phyloP scores from a whole-genome alignment of 92 coral and sea anemone species.

The Palythoa heliodiscus region DNA sequence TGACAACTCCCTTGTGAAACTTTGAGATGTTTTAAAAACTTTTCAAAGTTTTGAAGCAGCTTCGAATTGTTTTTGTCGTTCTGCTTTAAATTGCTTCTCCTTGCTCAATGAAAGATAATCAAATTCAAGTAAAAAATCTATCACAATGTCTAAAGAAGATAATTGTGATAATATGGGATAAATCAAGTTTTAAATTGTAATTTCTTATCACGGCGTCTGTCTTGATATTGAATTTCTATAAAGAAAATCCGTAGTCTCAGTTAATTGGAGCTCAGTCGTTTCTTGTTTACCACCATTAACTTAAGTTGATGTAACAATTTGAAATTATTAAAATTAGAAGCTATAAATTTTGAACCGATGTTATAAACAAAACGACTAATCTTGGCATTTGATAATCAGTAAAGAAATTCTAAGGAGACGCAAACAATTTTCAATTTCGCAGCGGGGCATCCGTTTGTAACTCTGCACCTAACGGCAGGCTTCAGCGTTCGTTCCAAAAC shows the following conservation, averaged over 20 bases:
- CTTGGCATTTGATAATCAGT: background rate
- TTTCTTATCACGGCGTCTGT: conserved; percentile 12
- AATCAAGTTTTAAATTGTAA: conserved; percentile 18
- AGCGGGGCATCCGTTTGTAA: conserved; percentile 3
- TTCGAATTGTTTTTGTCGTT: background rate
- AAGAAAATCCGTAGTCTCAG: background rate
- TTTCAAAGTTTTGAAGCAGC: background rate
- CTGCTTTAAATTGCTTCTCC: background rate
- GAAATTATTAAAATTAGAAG: conserved; percentile 20
- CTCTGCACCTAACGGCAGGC: background rate
- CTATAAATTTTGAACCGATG: conserved; percentile 14
- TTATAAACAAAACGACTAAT: conserved; percentile 18
- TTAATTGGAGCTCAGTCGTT: background rate
- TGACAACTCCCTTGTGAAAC: background rate
- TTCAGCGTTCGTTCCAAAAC: background rate
- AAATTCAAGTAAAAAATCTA: background rate
- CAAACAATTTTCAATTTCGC: conserved; percentile 2
- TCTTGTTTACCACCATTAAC: conserved; percentile 23
- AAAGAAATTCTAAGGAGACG: background rate
- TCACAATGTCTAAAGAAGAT: conserved; percentile 6
- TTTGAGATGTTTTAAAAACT: background rate
- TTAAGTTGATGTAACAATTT: conserved; percentile 23
- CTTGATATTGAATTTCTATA: background rate
- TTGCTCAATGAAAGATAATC: background rate
- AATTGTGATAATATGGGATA: background rate